A percentile compares a stretch with the other conserved stretches of the same genome.
Evolutionary conservation across 2,888 invertebrate genomes (phyloP).

Genomic region (Fragum sueziense): DNA sequence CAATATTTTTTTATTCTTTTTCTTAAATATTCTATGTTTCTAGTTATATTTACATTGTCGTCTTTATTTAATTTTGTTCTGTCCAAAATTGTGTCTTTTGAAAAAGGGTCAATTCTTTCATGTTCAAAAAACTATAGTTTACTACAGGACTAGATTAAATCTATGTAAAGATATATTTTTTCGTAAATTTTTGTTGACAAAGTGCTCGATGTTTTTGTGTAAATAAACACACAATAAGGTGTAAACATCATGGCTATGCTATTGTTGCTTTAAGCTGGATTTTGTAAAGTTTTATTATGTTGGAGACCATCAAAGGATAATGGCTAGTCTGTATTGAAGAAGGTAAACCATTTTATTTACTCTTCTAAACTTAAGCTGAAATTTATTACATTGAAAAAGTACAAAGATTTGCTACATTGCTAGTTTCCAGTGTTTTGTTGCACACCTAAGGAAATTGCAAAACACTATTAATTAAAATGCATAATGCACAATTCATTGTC

Average conservation of each 20-base stretch:
- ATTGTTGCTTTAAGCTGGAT: slow-evolving; percentile 4
- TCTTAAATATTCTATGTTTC: too few relatives aligned
- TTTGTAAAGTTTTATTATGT: neutral
- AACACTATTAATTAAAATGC: too few relatives aligned
- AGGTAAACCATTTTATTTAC: neutral
- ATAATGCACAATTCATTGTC: too few relatives aligned
- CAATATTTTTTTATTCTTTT: too few relatives aligned
- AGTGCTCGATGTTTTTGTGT: slow-evolving; percentile 9
- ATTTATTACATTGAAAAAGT: too few relatives aligned
- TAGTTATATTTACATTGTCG: too few relatives aligned
- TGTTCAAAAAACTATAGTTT: slow-evolving; percentile 2
- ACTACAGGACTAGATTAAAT: neutral
- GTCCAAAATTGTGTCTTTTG: too few relatives aligned
- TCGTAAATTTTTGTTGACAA: neutral
- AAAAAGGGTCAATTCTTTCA: slow-evolving; percentile 19
- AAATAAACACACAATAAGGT: slow-evolving; percentile 1
- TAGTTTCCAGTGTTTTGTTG: too few relatives aligned
- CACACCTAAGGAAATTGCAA: too few relatives aligned
- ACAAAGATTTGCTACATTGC: too few relatives aligned
- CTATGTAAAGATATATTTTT: neutral
- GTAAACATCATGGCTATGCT: neutral
- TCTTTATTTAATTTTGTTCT: too few relatives aligned
- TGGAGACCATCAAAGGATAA: neutral
- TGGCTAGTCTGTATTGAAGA: neutral
- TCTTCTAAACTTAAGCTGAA: too few relatives aligned